phyloP scores from a whole-genome alignment of 2,888 invertebrate genomes.

The Drosophila antonietae region DNA sequence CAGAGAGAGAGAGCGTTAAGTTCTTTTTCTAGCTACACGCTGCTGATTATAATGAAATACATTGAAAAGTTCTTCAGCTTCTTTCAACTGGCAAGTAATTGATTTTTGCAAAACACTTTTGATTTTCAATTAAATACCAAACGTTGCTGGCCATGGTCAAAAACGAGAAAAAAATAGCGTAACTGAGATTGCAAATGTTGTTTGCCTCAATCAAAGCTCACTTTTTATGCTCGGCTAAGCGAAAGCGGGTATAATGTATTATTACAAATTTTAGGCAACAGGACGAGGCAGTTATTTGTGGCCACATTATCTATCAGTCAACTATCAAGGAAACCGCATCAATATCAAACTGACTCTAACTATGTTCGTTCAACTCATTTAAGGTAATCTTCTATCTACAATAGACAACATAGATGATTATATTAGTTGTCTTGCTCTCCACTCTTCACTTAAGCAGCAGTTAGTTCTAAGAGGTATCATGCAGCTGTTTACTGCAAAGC shows the following conservation, averaged over 20 bases:
- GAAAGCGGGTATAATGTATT: background rate
- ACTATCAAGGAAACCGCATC: background rate
- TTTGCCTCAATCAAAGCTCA: conserved; percentile 53
- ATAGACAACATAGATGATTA: no score
- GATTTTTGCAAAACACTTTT: conserved; percentile 67
- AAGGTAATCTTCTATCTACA: background rate
- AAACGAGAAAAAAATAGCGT: conserved; percentile 41
- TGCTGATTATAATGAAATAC: conserved; percentile 49
- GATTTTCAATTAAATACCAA: conserved; percentile 47
- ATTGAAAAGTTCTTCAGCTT: conserved; percentile 22
- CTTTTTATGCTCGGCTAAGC: conserved; percentile 23
- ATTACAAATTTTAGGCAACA: background rate
- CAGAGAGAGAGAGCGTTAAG: background rate
- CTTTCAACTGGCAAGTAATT: conserved; percentile 51
- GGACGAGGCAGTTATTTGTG: no score
- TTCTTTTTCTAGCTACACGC: conserved; percentile 4
- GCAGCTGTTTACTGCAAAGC: background rate
- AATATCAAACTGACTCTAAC: background rate
- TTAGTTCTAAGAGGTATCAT: background rate
- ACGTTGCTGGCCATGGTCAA: conserved; percentile 24
- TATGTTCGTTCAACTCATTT: background rate
- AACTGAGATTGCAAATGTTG: conserved; percentile 76
- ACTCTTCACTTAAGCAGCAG: background rate
- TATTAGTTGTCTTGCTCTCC: background rate
- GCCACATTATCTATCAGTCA: background rate